Conservation (phyloP, 2,113 vertebrate species). For the Tympanuchus pallidicinctus region DNA sequence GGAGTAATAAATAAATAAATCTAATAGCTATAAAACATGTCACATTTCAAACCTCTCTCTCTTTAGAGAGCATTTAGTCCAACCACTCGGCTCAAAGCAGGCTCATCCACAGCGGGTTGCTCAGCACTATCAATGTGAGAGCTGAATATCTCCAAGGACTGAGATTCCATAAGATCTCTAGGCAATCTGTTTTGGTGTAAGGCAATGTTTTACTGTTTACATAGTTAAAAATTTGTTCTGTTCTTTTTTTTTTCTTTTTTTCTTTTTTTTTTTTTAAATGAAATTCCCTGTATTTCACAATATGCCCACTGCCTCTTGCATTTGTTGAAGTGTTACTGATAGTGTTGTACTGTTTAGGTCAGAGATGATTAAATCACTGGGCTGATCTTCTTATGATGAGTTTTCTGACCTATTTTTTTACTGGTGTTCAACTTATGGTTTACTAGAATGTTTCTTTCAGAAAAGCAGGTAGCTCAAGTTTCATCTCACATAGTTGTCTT, state of each 20-base stretch:
- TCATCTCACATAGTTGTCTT: neutral
- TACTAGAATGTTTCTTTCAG: neutral
- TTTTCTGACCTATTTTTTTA: neutral
- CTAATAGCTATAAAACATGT: neutral
- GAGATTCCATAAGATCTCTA: neutral
- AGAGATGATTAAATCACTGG: neutral
- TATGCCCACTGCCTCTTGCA: neutral
- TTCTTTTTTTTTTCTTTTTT: neutral
- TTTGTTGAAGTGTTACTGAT: neutral
- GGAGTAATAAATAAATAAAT: neutral
- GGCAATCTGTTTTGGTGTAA: neutral
- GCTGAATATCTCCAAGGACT: neutral
- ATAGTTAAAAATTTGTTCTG: neutral
- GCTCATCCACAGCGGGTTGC: neutral
- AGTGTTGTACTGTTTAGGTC: neutral
- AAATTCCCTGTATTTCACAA: neutral
- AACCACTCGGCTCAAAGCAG: neutral
- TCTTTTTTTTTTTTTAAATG: neutral
- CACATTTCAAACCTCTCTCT: neutral
- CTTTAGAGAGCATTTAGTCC: neutral
- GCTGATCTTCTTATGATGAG: neutral
- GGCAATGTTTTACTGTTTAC: neutral
- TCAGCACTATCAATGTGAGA: neutral
- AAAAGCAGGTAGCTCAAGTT: neutral
- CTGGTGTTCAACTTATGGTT: neutral